phyloP scores from a whole-genome alignment of 2,113 vertebrate genomes.

The Axis porcinus region DNA sequence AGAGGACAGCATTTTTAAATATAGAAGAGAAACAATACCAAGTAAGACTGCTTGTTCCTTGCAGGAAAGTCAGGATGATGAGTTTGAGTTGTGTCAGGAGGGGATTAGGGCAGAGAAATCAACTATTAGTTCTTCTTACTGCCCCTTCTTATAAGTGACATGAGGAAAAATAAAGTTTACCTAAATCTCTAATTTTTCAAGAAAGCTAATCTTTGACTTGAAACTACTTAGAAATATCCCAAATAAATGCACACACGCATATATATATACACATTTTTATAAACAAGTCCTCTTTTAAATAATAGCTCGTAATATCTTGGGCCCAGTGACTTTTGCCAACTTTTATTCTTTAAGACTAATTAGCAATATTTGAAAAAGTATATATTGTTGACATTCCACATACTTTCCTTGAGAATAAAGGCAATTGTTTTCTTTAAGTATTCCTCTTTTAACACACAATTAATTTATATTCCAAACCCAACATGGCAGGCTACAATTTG shows the following conservation, averaged over 20 bases:
- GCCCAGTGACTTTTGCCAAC: neutral
- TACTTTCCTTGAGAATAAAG: neutral
- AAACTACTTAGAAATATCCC: neutral
- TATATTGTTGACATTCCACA: neutral
- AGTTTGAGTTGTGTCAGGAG: neutral
- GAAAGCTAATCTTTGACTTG: neutral
- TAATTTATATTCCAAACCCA: neutral
- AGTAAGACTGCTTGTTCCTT: neutral
- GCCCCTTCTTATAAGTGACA: neutral
- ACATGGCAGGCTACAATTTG: neutral
- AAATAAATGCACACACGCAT: neutral
- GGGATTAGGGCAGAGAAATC: neutral
- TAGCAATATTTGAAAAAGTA: neutral
- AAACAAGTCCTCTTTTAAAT: conserved; percentile 13
- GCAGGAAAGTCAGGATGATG: neutral
- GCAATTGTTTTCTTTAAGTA: neutral
- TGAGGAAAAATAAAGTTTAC: neutral
- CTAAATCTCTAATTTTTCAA: neutral
- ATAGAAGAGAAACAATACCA: neutral
- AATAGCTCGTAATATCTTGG: neutral
- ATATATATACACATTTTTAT: neutral
- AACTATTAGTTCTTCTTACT: neutral
- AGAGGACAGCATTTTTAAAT: conserved; percentile 17
- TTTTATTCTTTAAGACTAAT: conserved; percentile 6
- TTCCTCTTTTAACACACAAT: neutral